Evolutionary conservation across 1,140 invertebrate genomes (phyloP), one percentile per base, ranked within the genome.

Genomic region (Daktulosphaira vitifoliae): DNA sequence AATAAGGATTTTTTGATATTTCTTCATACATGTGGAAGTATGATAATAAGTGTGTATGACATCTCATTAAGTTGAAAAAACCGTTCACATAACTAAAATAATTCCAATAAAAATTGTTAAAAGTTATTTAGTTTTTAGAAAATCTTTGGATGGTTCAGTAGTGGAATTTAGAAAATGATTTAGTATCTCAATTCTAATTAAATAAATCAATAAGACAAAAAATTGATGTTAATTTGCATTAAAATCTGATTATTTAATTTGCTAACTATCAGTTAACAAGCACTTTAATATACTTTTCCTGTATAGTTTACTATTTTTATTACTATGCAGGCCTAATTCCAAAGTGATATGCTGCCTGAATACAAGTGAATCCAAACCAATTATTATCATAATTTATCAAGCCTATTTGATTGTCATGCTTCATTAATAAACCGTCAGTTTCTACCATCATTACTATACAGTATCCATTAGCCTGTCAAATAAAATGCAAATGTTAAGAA

Each of bases 251-350:
- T n/a, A n/a, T n/a, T n/a, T n/a, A n/a, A n/a, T n/a, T n/a, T n/a
- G n/a, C n/a, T n/a, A n/a, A n/a, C n/a, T n/a, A n/a, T n/a, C n/a
- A n/a, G n/a, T n/a, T n/a, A n/a, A n/a, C n/a, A n/a, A n/a, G n/a
- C n/a, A n/a, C n/a, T n/a, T n/a, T n/a, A n/a, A n/a, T n/a, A n/a
- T n/a, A n/a, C n/a, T n/a, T n/a, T n/a, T n/a, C n/a, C n/a, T n/a
- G n/a, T n/a, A n/a, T n/a, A n/a, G n/a, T n/a, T n/a, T n/a, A n/a
- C n/a, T n/a, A n/a, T n/a, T n/a, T n/a, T n/a, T n/a, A n/a, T 62
- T 46, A 62, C 56, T 62, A 33, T 46, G 23, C 8, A 20, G 56
- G 56, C 29, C 46, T 62, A 1, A 39, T 33, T 20, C 56, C 56
- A 33, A 62, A 62, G 29, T 20, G 25, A 6, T 46, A 1, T 48